A percentile compares a stretch with the other conserved stretches of the same genome.
These are phyloP conservation scores for Oriolus oriolus DNA, from an alignment of 2,113 vertebrate species.

Conservation along the genomic window DNA sequence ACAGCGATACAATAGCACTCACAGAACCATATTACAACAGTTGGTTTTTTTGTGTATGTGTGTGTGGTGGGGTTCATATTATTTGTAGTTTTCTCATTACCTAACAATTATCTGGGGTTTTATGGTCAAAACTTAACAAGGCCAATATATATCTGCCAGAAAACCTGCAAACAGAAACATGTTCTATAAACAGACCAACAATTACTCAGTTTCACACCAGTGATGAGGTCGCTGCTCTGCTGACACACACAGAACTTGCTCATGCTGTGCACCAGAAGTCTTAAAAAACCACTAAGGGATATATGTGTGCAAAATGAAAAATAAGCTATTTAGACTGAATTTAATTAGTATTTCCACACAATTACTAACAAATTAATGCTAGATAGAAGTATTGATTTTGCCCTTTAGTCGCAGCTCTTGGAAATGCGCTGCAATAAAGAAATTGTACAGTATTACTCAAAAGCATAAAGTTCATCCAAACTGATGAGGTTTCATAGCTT, in stretches of 20 bases:
- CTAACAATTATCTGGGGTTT: not conserved
- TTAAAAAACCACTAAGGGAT: not conserved
- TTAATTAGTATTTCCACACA: not conserved
- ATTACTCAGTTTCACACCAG: not conserved
- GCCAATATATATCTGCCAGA: not conserved
- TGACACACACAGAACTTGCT: not conserved
- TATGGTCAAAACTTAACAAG: not conserved
- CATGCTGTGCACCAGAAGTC: not conserved
- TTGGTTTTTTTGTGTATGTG: not conserved
- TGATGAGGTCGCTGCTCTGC: not conserved
- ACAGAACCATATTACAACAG: accelerated
- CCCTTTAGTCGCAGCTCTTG: not conserved
- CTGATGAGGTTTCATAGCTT: not conserved
- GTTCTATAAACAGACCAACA: not conserved
- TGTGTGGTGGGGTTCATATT: not conserved
- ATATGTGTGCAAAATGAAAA: not conserved
- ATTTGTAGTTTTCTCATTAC: not conserved
- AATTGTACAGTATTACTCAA: not conserved
- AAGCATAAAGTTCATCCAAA: not conserved
- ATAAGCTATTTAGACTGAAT: not conserved
- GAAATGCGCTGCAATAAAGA: not conserved
- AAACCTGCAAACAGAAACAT: not conserved
- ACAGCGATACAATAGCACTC: accelerated
- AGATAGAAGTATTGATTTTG: not conserved
- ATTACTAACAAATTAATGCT: not conserved